Conservation (phyloP, 2,113 vertebrate genomes). For the Oceanodroma tethys region DNA sequence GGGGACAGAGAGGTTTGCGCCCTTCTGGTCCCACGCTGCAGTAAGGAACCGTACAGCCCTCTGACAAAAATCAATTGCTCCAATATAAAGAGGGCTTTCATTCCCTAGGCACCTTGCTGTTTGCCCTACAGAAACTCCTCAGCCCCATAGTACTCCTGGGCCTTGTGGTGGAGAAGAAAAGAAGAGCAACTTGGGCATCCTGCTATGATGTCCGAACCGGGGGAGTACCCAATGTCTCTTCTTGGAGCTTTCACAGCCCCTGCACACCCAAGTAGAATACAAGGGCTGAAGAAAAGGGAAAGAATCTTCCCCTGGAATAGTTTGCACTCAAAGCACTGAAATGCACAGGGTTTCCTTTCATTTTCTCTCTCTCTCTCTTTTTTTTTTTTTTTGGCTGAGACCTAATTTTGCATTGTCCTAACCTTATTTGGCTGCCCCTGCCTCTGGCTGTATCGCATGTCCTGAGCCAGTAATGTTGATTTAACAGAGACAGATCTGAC, state of each 20-base stretch:
- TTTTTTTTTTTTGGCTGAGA: neutral
- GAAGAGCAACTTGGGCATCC: neutral
- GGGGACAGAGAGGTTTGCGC: neutral
- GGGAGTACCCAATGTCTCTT: neutral
- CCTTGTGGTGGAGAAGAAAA: neutral
- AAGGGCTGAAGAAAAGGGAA: neutral
- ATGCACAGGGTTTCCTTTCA: neutral
- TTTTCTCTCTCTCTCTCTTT: fast-evolving
- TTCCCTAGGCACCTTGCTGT: neutral
- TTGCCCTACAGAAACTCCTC: neutral
- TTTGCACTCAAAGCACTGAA: neutral
- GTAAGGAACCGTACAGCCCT: neutral
- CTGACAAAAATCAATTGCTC: neutral
- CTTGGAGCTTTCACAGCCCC: neutral
- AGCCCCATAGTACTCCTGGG: neutral
- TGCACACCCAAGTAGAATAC: neutral
- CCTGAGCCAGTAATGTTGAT: neutral
- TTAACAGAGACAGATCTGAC: neutral
- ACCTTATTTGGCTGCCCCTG: neutral
- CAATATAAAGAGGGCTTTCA: neutral
- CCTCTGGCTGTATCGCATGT: neutral
- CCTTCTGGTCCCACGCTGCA: neutral
- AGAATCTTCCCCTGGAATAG: neutral
- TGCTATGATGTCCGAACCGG: neutral
- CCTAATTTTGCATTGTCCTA: neutral